phyloP scores from a whole-genome alignment of 2,888 invertebrate species.

The Drosophila algonquin region DNA sequence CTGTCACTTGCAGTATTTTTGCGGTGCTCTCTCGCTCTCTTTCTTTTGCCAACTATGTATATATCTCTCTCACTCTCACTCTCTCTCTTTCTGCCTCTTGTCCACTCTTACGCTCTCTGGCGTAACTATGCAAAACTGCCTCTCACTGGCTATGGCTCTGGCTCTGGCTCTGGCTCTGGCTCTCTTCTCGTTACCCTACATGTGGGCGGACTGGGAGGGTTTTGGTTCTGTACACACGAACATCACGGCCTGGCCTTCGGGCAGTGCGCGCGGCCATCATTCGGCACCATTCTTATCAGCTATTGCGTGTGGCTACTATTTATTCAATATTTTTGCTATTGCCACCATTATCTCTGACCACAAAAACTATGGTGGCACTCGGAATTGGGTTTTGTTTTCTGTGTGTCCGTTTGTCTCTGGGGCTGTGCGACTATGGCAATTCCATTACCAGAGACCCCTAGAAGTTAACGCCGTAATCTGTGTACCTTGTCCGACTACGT shows the following conservation, averaged over 20 bases:
- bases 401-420: constrained; percentile 2
- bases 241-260: constrained; percentile 45
- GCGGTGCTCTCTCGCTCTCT: constrained; percentile 20
- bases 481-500: constrained; percentile 52
- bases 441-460: constrained; percentile 44
- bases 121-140: constrained; percentile 42
- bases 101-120: background rate
- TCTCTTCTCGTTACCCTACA: constrained; percentile 12
- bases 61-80: constrained; percentile 14
- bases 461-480: constrained; percentile 16
- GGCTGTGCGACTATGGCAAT: constrained; percentile 41
- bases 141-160: constrained; percentile 7
- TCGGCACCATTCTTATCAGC: constrained; percentile 57
- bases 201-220: constrained; percentile 24
- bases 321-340: constrained; percentile 57
- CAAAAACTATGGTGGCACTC: constrained; percentile 43
- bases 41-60: constrained; percentile 1
- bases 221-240: constrained; percentile 39
- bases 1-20: constrained; percentile 78
- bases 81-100: constrained; percentile 5
- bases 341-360: constrained; percentile 62
- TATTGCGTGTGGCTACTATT: constrained; percentile 61
- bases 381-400: constrained; percentile 20
- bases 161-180: constrained; percentile 1
- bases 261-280: background rate